These are phyloP conservation scores for Drosophila fulvimacula DNA, from an alignment of 2,888 invertebrate species.

Conservation along the genomic window DNA sequence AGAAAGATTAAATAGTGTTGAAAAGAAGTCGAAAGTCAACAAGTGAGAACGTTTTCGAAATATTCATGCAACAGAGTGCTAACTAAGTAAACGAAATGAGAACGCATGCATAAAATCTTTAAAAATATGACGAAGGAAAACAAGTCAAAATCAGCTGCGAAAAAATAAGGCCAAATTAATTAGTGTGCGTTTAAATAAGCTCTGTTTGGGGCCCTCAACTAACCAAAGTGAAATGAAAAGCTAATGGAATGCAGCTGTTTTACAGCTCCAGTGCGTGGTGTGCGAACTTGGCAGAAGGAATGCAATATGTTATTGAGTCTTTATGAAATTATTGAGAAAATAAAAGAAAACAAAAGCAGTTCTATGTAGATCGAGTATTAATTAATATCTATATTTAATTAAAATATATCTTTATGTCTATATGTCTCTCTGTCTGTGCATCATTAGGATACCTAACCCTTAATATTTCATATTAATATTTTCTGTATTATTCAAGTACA, in stretches of 20 bases:
- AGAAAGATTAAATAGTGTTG: constrained; percentile 39
- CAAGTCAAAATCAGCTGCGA: neutral
- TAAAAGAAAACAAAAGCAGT: too few species aligned
- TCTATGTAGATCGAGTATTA: too few species aligned
- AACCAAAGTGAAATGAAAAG: constrained; percentile 1
- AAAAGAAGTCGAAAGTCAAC: constrained; percentile 39
- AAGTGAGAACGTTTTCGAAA: constrained; percentile 42
- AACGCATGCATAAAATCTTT: constrained; percentile 26
- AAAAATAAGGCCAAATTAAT: constrained; percentile 2
- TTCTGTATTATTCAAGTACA: neutral
- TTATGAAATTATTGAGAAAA: too few species aligned
- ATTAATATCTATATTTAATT: too few species aligned
- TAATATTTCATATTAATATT: too few species aligned
- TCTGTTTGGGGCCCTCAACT: neutral
- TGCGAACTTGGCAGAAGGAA: neutral
- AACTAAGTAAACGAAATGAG: constrained; percentile 32
- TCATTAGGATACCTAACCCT: too few species aligned
- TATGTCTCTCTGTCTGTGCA: too few species aligned
- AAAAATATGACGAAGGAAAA: constrained; percentile 1
- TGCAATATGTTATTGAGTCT: neutral
- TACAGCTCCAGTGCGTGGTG: neutral
- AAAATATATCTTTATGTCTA: too few species aligned
- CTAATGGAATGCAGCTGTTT: constrained; percentile 8
- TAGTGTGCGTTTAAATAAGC: neutral
- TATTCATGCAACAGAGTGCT: constrained; percentile 42